Percentiles rank a stretch among this genome's conserved stretches.
Evolutionary conservation across 2,888 invertebrate genomes (phyloP).

Genomic region (Frankliniella fusca): DNA sequence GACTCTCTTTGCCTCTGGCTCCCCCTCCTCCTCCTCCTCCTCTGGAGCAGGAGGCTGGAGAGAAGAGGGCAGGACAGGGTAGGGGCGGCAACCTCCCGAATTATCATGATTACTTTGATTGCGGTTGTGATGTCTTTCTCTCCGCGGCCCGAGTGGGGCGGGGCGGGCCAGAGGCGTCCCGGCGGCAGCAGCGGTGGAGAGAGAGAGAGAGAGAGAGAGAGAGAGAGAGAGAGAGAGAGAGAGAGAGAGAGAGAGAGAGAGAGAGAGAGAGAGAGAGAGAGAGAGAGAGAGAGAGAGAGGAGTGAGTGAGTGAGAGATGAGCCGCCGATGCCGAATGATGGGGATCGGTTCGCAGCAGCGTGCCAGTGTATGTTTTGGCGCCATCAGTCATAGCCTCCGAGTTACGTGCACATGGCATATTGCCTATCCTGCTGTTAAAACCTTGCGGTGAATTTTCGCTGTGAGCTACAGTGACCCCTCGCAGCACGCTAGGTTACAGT

Average conservation of each 20-base stretch:
- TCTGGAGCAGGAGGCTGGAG: too few species aligned
- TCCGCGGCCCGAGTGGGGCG: background rate
- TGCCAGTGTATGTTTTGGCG: too few species aligned
- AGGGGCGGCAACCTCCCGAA: conserved; percentile 1
- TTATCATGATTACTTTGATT: conserved; percentile 25
- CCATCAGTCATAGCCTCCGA: too few species aligned
- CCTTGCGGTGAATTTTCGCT: too few species aligned
- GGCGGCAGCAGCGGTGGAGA: background rate
- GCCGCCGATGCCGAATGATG: too few species aligned
- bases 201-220: conserved; percentile 18
- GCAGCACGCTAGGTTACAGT: too few species aligned
- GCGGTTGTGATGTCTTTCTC: conserved; percentile 22
- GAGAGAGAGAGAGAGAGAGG: background rate
- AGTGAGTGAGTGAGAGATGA: background rate
- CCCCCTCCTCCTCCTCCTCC: too few species aligned
- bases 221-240: conserved; percentile 2
- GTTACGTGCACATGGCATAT: too few species aligned
- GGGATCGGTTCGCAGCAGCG: too few species aligned
- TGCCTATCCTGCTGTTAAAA: too few species aligned
- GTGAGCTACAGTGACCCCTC: too few species aligned
- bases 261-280: background rate
- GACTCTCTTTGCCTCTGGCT: too few species aligned
- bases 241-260: conserved; percentile 7
- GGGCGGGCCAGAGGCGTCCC: background rate
- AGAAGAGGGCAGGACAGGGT: background rate